Evolutionary conservation across 92 coral and sea anemone genomes (phyloP).

Genomic region (Plumapathes pennacea): DNA sequence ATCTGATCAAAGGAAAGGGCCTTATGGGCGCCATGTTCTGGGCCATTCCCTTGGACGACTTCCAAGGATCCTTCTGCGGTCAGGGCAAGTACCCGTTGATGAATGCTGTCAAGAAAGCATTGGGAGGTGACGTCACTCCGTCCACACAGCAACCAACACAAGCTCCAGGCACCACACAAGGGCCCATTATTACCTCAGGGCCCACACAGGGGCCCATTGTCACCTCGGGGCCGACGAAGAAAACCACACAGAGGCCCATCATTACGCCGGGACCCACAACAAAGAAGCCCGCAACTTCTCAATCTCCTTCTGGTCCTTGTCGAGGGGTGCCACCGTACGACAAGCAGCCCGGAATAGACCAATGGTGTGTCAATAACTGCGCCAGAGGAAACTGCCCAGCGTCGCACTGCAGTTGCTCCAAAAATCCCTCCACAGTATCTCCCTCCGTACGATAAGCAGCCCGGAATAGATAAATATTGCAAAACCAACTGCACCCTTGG

Average conservation of each 20-base stretch:
- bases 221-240: conserved; percentile 22
- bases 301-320: conserved; percentile 37
- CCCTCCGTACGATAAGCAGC: no score
- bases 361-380: conserved; percentile 65
- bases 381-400: conserved; percentile 71
- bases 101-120: conserved; percentile 61
- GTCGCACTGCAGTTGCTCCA: conserved; percentile 70
- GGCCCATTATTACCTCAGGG: no score
- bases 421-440: no score
- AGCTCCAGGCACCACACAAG: conserved; percentile 17
- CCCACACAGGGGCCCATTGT: conserved; percentile 4
- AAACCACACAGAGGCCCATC: no score
- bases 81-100: conserved; percentile 76
- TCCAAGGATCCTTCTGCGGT: conserved; percentile 51
- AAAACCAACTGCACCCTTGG: no score
- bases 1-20: conserved; percentile 45
- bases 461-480: no score
- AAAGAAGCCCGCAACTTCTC: background rate
- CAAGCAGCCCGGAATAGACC: conserved; percentile 31
- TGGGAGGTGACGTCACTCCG: conserved; percentile 63
- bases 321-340: conserved; percentile 51
- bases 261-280: no score
- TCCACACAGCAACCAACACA: conserved; percentile 40
- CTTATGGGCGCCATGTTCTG: conserved; percentile 83
- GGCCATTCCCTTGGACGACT: conserved; percentile 79